Evolutionary conservation across 2,888 invertebrate genomes (phyloP).

Genomic region (Apamea anceps): DNA sequence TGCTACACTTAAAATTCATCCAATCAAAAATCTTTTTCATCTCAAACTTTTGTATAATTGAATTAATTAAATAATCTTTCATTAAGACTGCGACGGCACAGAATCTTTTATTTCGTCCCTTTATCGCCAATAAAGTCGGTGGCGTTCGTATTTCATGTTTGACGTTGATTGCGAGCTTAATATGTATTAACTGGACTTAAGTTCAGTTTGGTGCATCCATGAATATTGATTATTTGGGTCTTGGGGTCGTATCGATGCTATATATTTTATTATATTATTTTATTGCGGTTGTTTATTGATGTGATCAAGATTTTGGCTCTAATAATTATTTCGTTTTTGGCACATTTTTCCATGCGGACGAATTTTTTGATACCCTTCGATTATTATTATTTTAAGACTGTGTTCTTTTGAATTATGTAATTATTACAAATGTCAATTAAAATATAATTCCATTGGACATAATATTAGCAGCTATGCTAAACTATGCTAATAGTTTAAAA

Average conservation of each 20-base stretch:
- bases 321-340: neutral
- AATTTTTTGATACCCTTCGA: too few relatives aligned
- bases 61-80: constrained; percentile 45
- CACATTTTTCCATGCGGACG: too few relatives aligned
- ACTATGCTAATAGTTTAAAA: neutral
- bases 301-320: neutral
- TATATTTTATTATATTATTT: constrained; percentile 7
- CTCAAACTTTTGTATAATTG: constrained; percentile 24
- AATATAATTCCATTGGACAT: too few relatives aligned
- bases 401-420: too few relatives aligned
- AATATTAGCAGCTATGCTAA: too few relatives aligned
- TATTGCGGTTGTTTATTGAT: neutral
- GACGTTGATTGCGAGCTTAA: constrained; percentile 44
- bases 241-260: neutral
- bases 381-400: too few relatives aligned
- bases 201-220: constrained; percentile 11
- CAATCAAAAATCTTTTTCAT: constrained; percentile 11
- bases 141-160: constrained; percentile 22
- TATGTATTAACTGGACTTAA: constrained; percentile 14
- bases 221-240: constrained; percentile 7
- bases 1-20: constrained; percentile 9
- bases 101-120: constrained; percentile 30
- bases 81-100: constrained; percentile 18
- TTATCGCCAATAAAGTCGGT: neutral
- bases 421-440: too few relatives aligned